These are phyloP conservation scores for Dasyprocta punctata DNA, from an alignment of 2,113 vertebrate species.

Conservation along the genomic window DNA sequence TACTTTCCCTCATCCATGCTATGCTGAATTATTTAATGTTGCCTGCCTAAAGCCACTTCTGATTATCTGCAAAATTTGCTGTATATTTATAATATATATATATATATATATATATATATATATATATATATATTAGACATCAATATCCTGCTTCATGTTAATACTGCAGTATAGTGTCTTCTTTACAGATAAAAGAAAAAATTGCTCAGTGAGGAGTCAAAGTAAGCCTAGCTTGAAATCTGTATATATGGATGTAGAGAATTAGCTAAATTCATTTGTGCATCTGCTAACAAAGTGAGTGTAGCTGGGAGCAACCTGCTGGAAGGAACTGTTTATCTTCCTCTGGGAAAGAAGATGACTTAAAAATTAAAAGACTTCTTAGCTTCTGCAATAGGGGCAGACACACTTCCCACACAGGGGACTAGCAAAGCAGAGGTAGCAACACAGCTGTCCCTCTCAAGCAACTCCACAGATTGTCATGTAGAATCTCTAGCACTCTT, in stretches of 20 bases:
- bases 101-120: constrained; percentile 33
- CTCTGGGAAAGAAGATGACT: not conserved
- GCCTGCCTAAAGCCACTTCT: constrained; percentile 21
- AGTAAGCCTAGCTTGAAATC: not conserved
- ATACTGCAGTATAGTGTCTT: not conserved
- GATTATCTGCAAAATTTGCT: constrained; percentile 62
- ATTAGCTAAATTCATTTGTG: not conserved
- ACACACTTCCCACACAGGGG: not conserved
- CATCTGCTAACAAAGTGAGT: not conserved
- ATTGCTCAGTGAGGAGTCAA: not conserved
- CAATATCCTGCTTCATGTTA: not conserved
- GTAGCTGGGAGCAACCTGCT: not conserved
- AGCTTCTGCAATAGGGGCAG: not conserved
- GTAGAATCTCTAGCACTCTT: not conserved
- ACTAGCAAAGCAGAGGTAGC: not conserved
- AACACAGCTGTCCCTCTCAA: not conserved
- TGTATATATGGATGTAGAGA: not conserved
- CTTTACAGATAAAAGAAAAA: not conserved
- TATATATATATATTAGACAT: not conserved
- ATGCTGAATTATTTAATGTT: constrained; percentile 56
- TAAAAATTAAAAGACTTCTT: not conserved
- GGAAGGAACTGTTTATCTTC: not conserved
- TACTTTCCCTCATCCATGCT: not conserved
- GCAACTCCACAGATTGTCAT: not conserved
- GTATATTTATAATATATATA: constrained; percentile 73